Percentiles rank a stretch among this genome's conserved stretches.
Evolutionary conservation across 1,140 invertebrate species (phyloP).

Genomic region (Cardiocondyla obscurior): DNA sequence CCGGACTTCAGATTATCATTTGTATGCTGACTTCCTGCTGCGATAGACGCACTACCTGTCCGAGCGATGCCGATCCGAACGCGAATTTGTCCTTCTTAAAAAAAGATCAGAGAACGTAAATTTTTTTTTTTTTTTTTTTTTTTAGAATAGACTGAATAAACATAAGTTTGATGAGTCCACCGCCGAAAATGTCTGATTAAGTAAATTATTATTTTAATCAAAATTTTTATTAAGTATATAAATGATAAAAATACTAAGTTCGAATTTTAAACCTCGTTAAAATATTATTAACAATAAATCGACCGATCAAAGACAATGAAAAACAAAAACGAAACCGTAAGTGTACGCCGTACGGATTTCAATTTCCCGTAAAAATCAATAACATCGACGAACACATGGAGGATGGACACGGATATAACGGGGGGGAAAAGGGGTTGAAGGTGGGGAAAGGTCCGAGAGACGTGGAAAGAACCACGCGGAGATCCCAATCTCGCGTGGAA

Average conservation of each 20-base stretch:
- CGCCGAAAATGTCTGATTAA: background rate
- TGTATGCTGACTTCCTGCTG: slow-evolving; percentile 71
- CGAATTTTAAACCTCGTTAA: slow-evolving; percentile 53
- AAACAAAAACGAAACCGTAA: slow-evolving; percentile 36
- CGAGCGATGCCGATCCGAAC: slow-evolving; percentile 47
- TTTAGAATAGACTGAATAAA: background rate
- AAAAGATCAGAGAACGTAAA: background rate
- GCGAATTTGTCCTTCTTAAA: slow-evolving; percentile 13
- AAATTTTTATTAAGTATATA: no score
- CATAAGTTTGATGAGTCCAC: background rate
- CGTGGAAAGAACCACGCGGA: slow-evolving; percentile 66
- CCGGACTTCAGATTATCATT: slow-evolving; percentile 66
- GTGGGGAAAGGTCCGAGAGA: slow-evolving; percentile 51
- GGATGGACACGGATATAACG: slow-evolving; percentile 12
- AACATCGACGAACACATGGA: slow-evolving; percentile 50
- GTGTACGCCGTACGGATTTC: slow-evolving; percentile 51
- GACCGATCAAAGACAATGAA: slow-evolving; percentile 23
- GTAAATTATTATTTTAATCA: no score
- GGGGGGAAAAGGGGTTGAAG: slow-evolving; percentile 41
- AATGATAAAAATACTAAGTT: background rate
- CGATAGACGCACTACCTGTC: slow-evolving; percentile 68
- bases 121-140: no score
- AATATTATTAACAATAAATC: background rate
- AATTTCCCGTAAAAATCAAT: slow-evolving; percentile 55
- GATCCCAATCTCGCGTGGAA: slow-evolving; percentile 80